These are phyloP conservation scores for Chrysolina haemoptera DNA, from an alignment of 2,888 invertebrate genomes.

Conservation along the genomic window DNA sequence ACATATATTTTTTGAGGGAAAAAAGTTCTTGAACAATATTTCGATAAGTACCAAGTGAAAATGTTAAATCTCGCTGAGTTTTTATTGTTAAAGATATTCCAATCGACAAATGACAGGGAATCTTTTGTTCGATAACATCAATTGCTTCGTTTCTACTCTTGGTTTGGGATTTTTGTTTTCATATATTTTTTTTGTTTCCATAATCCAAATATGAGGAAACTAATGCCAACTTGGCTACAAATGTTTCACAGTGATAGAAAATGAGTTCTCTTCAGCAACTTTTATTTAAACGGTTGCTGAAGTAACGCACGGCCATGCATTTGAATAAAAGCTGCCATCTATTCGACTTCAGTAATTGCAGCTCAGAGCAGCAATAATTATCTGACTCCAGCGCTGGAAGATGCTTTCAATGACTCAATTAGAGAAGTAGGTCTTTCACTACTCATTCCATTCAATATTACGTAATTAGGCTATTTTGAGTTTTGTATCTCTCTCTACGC, in stretches of 20 bases:
- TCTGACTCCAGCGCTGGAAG: constrained; percentile 33
- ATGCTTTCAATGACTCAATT: constrained; percentile 48
- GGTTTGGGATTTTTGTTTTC: no score
- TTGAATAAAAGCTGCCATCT: constrained; percentile 18
- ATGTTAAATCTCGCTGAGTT: no score
- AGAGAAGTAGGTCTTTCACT: constrained; percentile 41
- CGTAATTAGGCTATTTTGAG: constrained; percentile 42
- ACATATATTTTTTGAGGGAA: no score
- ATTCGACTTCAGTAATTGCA: constrained; percentile 38
- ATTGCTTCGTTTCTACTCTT: no score
- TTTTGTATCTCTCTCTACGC: constrained; percentile 25
- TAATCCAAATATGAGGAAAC: no score
- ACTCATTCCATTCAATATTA: constrained; percentile 37
- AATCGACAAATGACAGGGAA: no score
- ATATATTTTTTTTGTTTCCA: no score
- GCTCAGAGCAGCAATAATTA: constrained; percentile 38
- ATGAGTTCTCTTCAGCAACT: neutral
- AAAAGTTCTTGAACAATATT: no score
- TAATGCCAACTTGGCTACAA: no score
- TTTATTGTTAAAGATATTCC: no score
- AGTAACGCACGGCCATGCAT: constrained; percentile 8
- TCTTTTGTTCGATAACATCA: no score
- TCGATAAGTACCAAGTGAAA: no score
- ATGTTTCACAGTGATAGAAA: neutral
- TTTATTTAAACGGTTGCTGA: constrained; percentile 8